Conservation (phyloP, 2,113 vertebrate species). For the Dolichotis patagonum region DNA sequence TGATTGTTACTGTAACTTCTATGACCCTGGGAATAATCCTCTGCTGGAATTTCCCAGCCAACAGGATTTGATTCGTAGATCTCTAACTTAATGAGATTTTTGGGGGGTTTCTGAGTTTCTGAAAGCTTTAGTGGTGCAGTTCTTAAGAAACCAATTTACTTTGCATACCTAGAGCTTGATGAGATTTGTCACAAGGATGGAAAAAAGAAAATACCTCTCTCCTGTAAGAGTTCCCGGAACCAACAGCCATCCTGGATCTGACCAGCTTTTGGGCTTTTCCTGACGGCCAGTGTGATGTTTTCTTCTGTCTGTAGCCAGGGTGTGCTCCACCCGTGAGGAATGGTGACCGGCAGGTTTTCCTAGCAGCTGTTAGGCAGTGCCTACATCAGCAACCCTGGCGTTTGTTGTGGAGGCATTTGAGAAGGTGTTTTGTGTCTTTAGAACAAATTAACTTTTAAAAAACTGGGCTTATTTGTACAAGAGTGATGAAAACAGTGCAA, state of each 20-base stretch:
- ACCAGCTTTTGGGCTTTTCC: not conserved
- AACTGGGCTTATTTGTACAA: not conserved
- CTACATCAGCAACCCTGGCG: not conserved
- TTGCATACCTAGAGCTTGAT: not conserved
- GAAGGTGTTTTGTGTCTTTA: not conserved
- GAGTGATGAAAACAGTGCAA: not conserved
- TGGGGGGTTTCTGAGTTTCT: not conserved
- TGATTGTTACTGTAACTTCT: not conserved
- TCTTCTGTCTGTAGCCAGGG: not conserved
- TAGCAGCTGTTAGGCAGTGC: not conserved
- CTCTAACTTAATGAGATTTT: not conserved
- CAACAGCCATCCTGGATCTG: constrained; percentile 5
- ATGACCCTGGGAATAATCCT: not conserved
- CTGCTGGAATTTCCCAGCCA: not conserved
- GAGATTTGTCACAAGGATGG: constrained; percentile 43
- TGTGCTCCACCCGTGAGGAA: not conserved
- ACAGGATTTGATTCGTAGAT: not conserved
- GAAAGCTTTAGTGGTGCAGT: not conserved
- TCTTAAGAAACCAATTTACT: not conserved
- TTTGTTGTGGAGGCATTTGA: not conserved
- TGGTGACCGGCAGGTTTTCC: constrained; percentile 17
- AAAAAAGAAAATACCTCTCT: not conserved
- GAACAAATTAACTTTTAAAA: not conserved
- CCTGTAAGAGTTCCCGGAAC: not conserved
- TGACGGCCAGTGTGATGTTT: not conserved